A percentile compares a stretch with the other conserved stretches of the same genome.
Evolutionary conservation across 1,140 invertebrate genomes (phyloP).

Genomic region (Drosophila leontia): DNA sequence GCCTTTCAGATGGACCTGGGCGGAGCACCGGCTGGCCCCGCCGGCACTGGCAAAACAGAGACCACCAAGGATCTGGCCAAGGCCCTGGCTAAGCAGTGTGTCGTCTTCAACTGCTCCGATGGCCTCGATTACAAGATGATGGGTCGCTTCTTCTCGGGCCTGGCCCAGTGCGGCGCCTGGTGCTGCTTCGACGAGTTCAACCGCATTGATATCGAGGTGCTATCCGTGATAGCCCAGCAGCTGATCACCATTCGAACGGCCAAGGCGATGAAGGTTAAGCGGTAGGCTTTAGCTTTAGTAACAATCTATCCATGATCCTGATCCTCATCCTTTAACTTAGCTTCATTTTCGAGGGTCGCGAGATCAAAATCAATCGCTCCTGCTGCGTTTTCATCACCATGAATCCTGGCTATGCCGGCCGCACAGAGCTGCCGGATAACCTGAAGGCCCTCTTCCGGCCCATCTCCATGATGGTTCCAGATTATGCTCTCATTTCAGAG

Average conservation of each 20-base stretch:
- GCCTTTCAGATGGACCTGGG: conserved; percentile 94
- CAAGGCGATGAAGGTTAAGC: conserved; percentile 87
- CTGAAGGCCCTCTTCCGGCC: conserved; percentile 94
- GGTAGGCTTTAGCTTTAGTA: conserved; percentile 85
- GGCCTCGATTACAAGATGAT: conserved; percentile 94
- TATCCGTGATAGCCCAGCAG: conserved; percentile 95
- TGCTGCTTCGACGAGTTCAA: conserved; percentile 97
- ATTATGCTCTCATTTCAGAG: conserved; percentile 96
- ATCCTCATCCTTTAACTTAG: too few relatives aligned
- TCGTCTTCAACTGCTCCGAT: conserved; percentile 96
- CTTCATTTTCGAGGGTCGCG: conserved; percentile 95
- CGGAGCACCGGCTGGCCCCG: conserved; percentile 94
- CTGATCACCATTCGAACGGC: conserved; percentile 92
- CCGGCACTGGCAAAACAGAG: conserved; percentile 97
- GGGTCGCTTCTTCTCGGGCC: conserved; percentile 93
- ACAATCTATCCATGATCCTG: neutral
- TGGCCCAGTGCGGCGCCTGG: conserved; percentile 95
- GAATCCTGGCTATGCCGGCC: conserved; percentile 95
- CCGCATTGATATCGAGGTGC: conserved; percentile 94
- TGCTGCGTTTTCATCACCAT: conserved; percentile 96
- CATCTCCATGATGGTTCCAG: conserved; percentile 97
- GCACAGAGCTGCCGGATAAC: conserved; percentile 93
- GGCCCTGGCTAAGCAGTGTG: conserved; percentile 93
- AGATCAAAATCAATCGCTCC: conserved; percentile 93
- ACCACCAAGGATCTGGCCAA: conserved; percentile 97